phyloP scores from a whole-genome alignment of 2,888 invertebrate genomes.

The Cephus pulcher region DNA sequence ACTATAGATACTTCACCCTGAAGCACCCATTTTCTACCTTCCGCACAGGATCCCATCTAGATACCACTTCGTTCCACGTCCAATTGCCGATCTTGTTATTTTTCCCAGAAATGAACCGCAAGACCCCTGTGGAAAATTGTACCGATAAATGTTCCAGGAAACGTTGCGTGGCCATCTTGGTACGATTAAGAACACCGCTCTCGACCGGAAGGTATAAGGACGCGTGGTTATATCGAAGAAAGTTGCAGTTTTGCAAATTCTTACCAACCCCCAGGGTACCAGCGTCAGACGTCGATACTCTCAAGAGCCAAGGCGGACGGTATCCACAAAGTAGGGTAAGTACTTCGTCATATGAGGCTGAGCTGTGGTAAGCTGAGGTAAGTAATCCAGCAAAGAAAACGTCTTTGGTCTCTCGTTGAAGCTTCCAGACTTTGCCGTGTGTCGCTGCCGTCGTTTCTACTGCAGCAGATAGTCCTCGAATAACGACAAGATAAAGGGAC shows the following conservation, averaged over 20 bases:
- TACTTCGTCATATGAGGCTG: conserved; percentile 27
- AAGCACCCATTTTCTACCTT: conserved; percentile 27
- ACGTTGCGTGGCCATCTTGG: background rate
- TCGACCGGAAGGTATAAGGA: background rate
- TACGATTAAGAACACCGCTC: background rate
- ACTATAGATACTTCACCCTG: conserved; percentile 23
- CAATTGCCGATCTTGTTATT: conserved; percentile 36
- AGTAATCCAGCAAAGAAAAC: conserved; percentile 3
- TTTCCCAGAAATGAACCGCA: conserved; percentile 11
- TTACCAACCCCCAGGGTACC: background rate
- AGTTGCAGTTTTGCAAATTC: conserved; percentile 3
- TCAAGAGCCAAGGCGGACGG: background rate
- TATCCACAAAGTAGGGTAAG: conserved; percentile 51
- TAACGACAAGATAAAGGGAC: background rate
- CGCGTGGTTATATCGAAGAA: background rate
- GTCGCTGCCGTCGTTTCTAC: background rate
- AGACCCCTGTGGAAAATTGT: background rate
- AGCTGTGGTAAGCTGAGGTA: conserved; percentile 9
- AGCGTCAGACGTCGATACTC: conserved; percentile 4
- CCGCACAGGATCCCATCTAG: conserved; percentile 22
- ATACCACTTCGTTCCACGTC: conserved; percentile 23
- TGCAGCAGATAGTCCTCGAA: background rate
- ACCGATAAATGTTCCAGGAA: background rate
- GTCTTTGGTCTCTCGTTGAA: background rate
- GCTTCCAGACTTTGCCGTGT: background rate